Evolutionary conservation across 2,797 vertebrate genomes (phyloP).

Genomic region (Periophthalmus magnuspinnatus): DNA sequence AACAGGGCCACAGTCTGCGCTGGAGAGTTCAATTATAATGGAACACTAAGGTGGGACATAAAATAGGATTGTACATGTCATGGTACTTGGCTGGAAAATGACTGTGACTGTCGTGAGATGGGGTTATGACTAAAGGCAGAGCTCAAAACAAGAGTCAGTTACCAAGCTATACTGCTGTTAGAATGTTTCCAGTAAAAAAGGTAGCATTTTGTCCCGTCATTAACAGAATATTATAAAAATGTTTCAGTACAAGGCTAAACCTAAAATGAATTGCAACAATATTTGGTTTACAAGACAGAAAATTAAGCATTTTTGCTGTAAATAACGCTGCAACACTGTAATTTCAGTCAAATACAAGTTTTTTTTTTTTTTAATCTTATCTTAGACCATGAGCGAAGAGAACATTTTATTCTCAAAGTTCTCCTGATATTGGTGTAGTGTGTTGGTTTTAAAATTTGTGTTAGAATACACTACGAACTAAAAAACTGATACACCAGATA

Average conservation of each 20-base stretch:
- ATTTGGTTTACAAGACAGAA: not conserved
- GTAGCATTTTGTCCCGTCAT: not conserved
- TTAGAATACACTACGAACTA: too few species aligned
- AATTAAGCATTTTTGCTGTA: not conserved
- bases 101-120: slow-evolving; percentile 14
- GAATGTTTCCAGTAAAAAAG: not conserved
- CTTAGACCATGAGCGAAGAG: too few species aligned
- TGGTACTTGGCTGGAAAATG: slow-evolving; percentile 9
- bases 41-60: slow-evolving; percentile 16
- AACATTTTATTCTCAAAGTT: too few species aligned
- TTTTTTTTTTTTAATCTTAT: too few species aligned
- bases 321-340: too few species aligned
- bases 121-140: slow-evolving; percentile 27
- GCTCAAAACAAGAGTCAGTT: not conserved
- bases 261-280: not conserved
- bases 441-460: too few species aligned
- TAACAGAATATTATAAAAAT: not conserved
- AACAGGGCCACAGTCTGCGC: slow-evolving; percentile 15
- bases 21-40: slow-evolving; percentile 16
- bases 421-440: too few species aligned
- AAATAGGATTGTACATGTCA: slow-evolving; percentile 22
- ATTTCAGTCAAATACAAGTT: too few species aligned
- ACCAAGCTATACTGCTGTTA: not conserved
- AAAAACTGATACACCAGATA: too few species aligned
- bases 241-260: too few species aligned